Percentiles rank a stretch among this genome's conserved stretches.
These are phyloP conservation scores for Mesochorus sp. DNA, from an alignment of 2,888 invertebrate species.

Conservation along the genomic window DNA sequence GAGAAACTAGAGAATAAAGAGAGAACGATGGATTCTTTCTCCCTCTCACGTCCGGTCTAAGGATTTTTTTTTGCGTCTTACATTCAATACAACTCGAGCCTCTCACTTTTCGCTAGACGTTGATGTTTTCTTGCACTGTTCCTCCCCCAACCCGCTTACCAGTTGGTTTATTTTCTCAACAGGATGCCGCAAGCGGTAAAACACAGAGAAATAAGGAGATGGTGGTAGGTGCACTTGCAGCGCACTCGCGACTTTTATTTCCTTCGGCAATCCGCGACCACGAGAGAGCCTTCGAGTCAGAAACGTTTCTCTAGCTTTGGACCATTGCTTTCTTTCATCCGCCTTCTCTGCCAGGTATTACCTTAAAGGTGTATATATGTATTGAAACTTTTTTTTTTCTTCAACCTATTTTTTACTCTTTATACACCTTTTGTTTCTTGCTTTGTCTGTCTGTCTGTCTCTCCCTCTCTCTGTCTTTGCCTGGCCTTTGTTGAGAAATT, in stretches of 20 bases:
- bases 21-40: constrained; percentile 7
- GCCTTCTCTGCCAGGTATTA: constrained; percentile 43
- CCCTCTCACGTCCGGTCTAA: not conserved
- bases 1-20: not conserved
- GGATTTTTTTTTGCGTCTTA: constrained; percentile 20
- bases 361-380: constrained; percentile 44
- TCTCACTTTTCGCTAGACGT: constrained; percentile 16
- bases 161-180: constrained; percentile 56
- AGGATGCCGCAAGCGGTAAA: constrained; percentile 42
- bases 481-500: constrained; percentile 43
- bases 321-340: constrained; percentile 44
- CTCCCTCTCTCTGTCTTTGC: not conserved
- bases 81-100: constrained; percentile 47
- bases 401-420: constrained; percentile 25
- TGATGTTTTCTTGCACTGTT: constrained; percentile 54
- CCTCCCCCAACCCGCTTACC: constrained; percentile 19
- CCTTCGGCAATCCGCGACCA: constrained; percentile 42
- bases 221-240: not conserved
- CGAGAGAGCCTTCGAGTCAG: constrained; percentile 15
- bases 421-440: not conserved
- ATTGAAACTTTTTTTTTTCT: constrained; percentile 20
- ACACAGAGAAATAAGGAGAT: constrained; percentile 28
- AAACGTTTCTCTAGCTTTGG: constrained; percentile 46
- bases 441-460: constrained; percentile 23
- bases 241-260: constrained; percentile 51